Evolutionary conservation across 2,888 invertebrate species (phyloP), one percentile per base, ranked within the genome.

Genomic region (Bombylius major): DNA sequence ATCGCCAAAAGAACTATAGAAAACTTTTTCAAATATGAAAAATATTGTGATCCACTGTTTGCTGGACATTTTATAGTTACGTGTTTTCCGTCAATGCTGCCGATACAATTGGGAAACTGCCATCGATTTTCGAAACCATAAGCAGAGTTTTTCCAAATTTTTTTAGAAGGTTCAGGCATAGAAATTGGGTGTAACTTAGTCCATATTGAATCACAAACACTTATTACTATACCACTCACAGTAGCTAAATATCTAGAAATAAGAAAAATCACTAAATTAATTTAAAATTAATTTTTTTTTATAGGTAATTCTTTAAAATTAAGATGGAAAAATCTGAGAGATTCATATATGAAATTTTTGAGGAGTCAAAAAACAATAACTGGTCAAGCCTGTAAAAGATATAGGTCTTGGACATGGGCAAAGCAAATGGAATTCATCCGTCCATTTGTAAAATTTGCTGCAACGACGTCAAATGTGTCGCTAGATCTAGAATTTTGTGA

Each of bases 281-380:
- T n/a, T n/a, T n/a, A n/a, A n/a, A n/a, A n/a, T n/a, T n/a, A n/a
- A n/a, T n/a, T n/a, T n/a, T 51, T 31, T 46, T 46, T 46, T 59
- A 49, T 11, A 59, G 59, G 55, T 4, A 53, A 55, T 42, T 47
- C 52, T 46, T 31, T 56, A 14, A 56, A 56, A 56, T 56, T 54
- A 33, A 50, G 54, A 12, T 56, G 54, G 55, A 56, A 57, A 42
- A 57, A 52, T 50, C 50, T 59, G 49, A 51, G 56, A 32, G 55
- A 59, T 57, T 57, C 54, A 12, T 58, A 59, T 47, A 55, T 52
- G n/a, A 56, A 50, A 53, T 36, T 50, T 51, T 50, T 56, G 34
- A 47, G 55, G 46, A n/a, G n/a, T n/a, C n/a, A n/a, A n/a, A n/a
- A n/a, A n/a, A n/a, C n/a, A n/a, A n/a, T n/a, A n/a, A n/a, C n/a